A percentile compares a stretch with the other conserved stretches of the same genome.
Conservation (phyloP, 2,113 vertebrate genomes). For the Tupaia chinensis region DNA sequence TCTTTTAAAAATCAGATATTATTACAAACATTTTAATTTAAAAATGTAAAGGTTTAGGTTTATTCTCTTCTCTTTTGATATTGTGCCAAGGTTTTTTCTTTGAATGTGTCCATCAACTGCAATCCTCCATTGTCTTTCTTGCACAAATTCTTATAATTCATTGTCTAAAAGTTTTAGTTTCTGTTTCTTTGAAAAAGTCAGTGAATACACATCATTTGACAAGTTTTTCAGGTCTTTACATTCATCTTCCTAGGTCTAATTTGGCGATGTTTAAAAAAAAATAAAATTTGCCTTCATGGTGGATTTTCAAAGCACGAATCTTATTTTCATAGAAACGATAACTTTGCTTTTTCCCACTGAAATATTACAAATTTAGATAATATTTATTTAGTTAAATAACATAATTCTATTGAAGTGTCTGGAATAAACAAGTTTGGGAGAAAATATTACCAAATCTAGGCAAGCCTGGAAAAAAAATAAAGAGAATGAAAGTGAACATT, state of each 20-base stretch:
- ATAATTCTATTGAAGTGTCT: conserved; percentile 9
- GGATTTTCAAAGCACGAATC: not conserved
- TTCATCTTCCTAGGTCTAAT: not conserved
- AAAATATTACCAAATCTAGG: conserved; percentile 44
- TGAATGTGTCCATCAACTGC: not conserved
- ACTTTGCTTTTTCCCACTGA: not conserved
- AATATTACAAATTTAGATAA: not conserved
- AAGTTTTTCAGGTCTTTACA: conserved; percentile 22
- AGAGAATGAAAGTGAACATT: not conserved
- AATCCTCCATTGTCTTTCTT: not conserved
- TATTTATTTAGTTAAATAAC: conserved; percentile 48
- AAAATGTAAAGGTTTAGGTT: not conserved
- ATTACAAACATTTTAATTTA: conserved; percentile 52
- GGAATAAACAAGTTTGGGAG: not conserved
- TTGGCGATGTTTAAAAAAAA: not conserved
- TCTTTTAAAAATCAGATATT: not conserved
- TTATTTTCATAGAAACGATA: conserved; percentile 46
- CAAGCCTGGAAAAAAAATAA: not conserved
- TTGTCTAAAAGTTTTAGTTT: not conserved
- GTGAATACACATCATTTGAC: not conserved
- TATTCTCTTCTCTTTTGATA: not conserved
- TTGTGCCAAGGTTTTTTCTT: not conserved
- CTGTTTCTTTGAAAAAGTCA: not conserved
- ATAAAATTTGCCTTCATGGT: not conserved
- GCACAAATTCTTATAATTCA: conserved; percentile 8